Conservation (phyloP, 2,888 invertebrate species). For the Lasius platythorax region DNA sequence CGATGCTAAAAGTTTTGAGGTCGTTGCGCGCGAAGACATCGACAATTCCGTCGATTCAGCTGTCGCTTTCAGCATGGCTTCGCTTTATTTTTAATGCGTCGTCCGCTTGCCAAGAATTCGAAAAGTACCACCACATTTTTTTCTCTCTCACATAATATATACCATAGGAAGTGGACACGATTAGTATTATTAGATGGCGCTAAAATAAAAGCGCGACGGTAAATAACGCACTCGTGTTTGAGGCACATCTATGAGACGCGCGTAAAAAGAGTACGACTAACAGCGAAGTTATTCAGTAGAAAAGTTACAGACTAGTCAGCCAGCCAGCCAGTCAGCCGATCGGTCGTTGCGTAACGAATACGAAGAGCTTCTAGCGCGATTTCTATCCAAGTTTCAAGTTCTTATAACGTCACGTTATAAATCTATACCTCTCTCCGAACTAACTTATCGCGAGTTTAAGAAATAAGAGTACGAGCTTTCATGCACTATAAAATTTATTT, state of each 20-base stretch:
- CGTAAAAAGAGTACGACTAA: slow-evolving; percentile 42
- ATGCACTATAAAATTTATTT: slow-evolving; percentile 43
- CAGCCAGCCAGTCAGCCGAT: slow-evolving; percentile 52
- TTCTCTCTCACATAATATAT: background rate
- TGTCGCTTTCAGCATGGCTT: slow-evolving; percentile 51
- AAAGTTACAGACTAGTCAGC: slow-evolving; percentile 66
- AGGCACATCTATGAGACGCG: slow-evolving; percentile 4
- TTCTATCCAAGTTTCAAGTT: slow-evolving; percentile 42
- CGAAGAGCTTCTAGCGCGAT: slow-evolving; percentile 39
- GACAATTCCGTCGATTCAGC: slow-evolving; percentile 61
- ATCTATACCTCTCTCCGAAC: slow-evolving; percentile 8
- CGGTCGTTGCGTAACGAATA: slow-evolving; percentile 50
- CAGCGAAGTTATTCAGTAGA: slow-evolving; percentile 58
- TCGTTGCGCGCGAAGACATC: slow-evolving; percentile 58
- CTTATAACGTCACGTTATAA: slow-evolving; percentile 36
- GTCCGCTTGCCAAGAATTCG: slow-evolving; percentile 56
- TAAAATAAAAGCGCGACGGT: slow-evolving; percentile 8
- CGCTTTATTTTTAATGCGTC: slow-evolving; percentile 58
- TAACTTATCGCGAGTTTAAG: slow-evolving; percentile 27
- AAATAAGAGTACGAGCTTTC: slow-evolving; percentile 34
- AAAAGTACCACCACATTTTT: slow-evolving; percentile 45
- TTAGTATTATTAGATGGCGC: background rate
- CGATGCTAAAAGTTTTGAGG: slow-evolving; percentile 53
- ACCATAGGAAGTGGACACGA: background rate
- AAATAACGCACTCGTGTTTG: background rate